Evolutionary conservation across 2,888 invertebrate species (phyloP), one percentile per base, ranked within the genome.

Genomic region (Andrena hattorfiana): DNA sequence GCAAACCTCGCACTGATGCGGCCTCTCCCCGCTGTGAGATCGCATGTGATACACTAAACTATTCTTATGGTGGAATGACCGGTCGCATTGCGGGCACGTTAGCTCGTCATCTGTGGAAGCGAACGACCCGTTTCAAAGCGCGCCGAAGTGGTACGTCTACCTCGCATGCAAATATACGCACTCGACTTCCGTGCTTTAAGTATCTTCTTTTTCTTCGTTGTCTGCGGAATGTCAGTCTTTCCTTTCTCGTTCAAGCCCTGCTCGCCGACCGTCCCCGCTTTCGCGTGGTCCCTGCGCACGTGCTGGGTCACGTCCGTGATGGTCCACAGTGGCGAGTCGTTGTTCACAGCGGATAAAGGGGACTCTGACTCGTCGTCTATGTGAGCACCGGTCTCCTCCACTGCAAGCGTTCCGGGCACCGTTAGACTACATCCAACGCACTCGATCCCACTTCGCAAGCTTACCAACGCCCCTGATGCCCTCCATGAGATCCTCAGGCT

Each of bases 401-500:
- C 93, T 93, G 60, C 2, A 69, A 72, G 54, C 13, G 51, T 51
- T 30, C n/a, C 3, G 26, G 20, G 6, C 42, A 42, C 2, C 54
- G 10, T 42, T 51, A 3, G n/a, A 70, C 28, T 7, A 56, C 3
- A n/a, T 20, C 32, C 2, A 6, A 32, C 1, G 8, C 54, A 59
- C 59, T 5, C 0, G 10, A 28, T 32, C 35, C n/a, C 5, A 8
- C 35, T 20, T 1, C n/a, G 54, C 13, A 60, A 4, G 95, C 89
- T 96, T 96, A 86, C 97, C 97, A 16, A 97, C 96, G 87, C 97
- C 97, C 87, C 97, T 95, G 89, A 98, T 97, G 64, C 97, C 97
- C 90, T 97, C 97, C 96, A 98, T 97, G 93, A 98, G 95, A 94
- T 98, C 98, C 93, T 98, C 98, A 0, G 97, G 96, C 90, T 97